A percentile compares a stretch with the other conserved stretches of the same genome.
Conservation (phyloP, 1,140 invertebrate species). For the Procambarus clarkii region DNA sequence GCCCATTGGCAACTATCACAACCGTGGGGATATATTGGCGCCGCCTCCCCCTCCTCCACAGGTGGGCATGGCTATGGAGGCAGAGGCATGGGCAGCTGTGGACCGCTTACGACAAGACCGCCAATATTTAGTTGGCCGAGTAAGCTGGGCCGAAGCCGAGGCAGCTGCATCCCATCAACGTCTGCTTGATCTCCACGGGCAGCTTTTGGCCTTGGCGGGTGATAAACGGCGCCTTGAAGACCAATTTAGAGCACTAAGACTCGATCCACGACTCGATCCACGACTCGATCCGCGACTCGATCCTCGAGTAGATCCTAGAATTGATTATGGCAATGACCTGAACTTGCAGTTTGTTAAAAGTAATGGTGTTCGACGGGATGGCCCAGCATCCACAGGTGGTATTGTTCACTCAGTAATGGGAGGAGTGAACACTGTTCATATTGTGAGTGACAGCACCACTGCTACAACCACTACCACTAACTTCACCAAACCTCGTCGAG, state of each 20-base stretch:
- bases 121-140: constrained; percentile 78
- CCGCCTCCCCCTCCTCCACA: constrained; percentile 44
- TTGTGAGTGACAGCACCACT: constrained; percentile 43
- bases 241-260: constrained; percentile 54
- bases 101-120: constrained; percentile 81
- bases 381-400: constrained; percentile 43
- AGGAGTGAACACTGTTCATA: constrained; percentile 59
- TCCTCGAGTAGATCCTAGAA: constrained; percentile 27
- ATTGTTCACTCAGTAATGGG: constrained; percentile 60
- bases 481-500: constrained; percentile 40
- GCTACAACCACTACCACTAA: constrained; percentile 22
- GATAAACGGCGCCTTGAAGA: constrained; percentile 70
- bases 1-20: constrained; percentile 24
- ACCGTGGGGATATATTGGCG: constrained; percentile 23
- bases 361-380: constrained; percentile 49
- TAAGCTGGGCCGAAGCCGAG: constrained; percentile 66
- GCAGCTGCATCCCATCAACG: constrained; percentile 68
- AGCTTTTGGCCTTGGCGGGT: constrained; percentile 60
- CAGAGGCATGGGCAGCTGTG: constrained; percentile 77
- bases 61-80: constrained; percentile 44
- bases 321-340: constrained; percentile 23
- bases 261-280: constrained; percentile 8
- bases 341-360: constrained; percentile 56
- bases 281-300: constrained; percentile 1
- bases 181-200: constrained; percentile 68